Evolutionary conservation across 2,888 invertebrate species (phyloP).

Genomic region (Dorcus parallelipipedus): DNA sequence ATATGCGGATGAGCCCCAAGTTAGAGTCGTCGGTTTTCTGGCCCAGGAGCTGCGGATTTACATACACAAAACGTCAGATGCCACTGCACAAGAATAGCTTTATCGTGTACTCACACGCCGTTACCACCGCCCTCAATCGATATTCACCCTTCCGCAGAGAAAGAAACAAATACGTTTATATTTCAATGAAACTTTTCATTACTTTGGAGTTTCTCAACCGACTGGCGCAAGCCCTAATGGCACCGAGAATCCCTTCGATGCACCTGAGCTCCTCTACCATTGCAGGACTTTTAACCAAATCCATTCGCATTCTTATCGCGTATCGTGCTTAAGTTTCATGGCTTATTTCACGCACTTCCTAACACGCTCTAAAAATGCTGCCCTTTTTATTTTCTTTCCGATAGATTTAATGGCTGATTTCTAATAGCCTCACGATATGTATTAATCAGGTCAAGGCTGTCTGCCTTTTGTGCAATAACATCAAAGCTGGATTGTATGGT

Average conservation of each 20-base stretch:
- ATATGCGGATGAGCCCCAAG: conserved; percentile 31
- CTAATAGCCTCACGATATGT: background rate
- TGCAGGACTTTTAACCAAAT: background rate
- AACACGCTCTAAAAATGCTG: background rate
- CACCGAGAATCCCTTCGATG: background rate
- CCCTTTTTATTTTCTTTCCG: background rate
- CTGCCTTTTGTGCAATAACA: too few relatives aligned
- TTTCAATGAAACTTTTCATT: background rate
- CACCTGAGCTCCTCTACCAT: background rate
- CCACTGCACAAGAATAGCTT: conserved; percentile 30
- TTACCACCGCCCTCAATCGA: conserved; percentile 20
- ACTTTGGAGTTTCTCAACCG: background rate
- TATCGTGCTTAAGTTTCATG: background rate
- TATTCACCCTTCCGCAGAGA: conserved; percentile 19
- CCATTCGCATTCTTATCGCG: background rate
- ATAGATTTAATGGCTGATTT: background rate
- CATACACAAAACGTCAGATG: conserved; percentile 34
- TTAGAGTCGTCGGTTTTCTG: conserved; percentile 22
- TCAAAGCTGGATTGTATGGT: too few relatives aligned
- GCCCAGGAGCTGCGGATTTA: conserved; percentile 30
- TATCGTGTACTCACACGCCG: conserved; percentile 29
- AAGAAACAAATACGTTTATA: conserved; percentile 13
- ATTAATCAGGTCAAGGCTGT: background rate
- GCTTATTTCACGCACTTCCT: background rate
- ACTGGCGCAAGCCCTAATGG: background rate